Evolutionary conservation across 2,888 invertebrate genomes (phyloP).

Genomic region (Magallana nippona): DNA sequence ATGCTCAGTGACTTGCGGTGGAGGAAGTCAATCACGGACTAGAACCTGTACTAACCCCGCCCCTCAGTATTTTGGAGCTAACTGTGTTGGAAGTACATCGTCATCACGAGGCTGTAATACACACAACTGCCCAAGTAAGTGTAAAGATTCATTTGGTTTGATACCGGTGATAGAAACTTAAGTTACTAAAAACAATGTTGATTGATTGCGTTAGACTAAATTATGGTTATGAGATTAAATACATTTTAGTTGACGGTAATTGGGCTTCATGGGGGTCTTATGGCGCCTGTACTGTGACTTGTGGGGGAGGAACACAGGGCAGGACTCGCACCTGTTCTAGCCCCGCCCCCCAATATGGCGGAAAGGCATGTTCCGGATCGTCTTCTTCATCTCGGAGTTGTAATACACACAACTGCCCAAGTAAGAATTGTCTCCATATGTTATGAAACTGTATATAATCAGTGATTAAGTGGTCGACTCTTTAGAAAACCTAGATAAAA

Average conservation of each 20-base stretch:
- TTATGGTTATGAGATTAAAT: too few species aligned
- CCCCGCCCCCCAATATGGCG: slow-evolving; percentile 16
- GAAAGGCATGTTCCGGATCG: not conserved
- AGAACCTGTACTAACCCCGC: slow-evolving; percentile 20
- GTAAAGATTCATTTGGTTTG: too few species aligned
- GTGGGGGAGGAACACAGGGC: not conserved
- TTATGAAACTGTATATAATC: not conserved
- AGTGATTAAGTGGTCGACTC: not conserved
- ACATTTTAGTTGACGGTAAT: slow-evolving; percentile 12
- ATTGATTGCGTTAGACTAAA: too few species aligned
- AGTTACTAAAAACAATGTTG: too few species aligned
- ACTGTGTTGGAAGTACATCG: slow-evolving; percentile 36
- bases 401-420: not conserved
- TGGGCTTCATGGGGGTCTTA: not conserved
- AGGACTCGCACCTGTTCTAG: not conserved
- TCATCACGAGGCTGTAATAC: slow-evolving; percentile 41
- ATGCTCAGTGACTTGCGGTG: slow-evolving; percentile 23
- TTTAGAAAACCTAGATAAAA: not conserved
- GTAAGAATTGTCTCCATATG: not conserved
- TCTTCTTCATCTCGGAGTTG: not conserved
- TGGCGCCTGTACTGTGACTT: not conserved
- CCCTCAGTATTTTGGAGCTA: slow-evolving; percentile 34
- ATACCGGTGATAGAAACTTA: too few species aligned
- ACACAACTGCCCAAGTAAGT: slow-evolving; percentile 53
- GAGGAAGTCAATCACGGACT: not conserved